phyloP scores from a whole-genome alignment of 2,797 vertebrate genomes.

The Linurgus olivaceus region DNA sequence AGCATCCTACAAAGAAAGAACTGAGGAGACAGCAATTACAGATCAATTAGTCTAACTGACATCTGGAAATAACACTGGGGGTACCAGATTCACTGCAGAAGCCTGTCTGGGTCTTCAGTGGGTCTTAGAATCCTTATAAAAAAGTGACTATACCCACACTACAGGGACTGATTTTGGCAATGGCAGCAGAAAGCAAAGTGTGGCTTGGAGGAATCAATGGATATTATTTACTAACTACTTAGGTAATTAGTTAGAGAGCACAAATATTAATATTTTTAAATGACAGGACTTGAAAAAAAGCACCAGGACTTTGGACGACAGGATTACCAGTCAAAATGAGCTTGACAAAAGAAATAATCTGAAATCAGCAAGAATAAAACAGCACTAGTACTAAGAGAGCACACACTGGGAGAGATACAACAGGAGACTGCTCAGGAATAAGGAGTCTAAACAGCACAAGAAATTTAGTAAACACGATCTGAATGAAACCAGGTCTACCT shows the following conservation, averaged over 20 bases:
- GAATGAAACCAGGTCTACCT: neutral
- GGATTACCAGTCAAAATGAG: neutral
- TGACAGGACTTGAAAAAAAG: neutral
- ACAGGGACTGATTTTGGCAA: neutral
- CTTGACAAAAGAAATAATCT: neutral
- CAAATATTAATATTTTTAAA: neutral
- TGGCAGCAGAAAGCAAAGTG: neutral
- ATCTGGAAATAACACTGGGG: neutral
- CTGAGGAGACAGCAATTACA: neutral
- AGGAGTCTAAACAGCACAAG: neutral
- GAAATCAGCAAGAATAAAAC: neutral
- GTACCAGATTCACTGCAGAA: neutral
- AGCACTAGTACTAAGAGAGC: neutral
- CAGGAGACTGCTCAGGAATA: neutral
- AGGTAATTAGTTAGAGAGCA: neutral
- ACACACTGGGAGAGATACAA: neutral
- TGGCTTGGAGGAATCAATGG: neutral
- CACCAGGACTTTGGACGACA: rapidly evolving
- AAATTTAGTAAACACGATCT: neutral
- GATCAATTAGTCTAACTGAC: neutral
- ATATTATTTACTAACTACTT: neutral
- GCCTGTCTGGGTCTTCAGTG: neutral
- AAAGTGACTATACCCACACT: neutral
- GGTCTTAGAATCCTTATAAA: neutral
- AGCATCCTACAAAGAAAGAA: neutral